Base-by-base conservation (phyloP, 2,888 invertebrate genomes). In the Drosophila birchii region DNA sequence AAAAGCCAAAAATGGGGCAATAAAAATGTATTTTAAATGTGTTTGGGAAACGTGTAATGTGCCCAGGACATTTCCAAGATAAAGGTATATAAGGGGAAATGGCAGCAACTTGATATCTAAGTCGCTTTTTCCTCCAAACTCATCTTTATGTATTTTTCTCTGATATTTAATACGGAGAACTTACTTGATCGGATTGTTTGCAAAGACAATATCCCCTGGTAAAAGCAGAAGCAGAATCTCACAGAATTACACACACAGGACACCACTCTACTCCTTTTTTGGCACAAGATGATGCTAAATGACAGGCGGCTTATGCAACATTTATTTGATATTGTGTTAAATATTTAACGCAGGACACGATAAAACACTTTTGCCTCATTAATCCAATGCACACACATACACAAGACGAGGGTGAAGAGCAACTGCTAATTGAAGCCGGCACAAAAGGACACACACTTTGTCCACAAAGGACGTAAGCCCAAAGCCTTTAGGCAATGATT, bases 361-460 rank as follows among this genome's bases (percentile, higher is more conserved):
- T 88, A 84, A 85, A 86, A 89, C 83, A 86, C 88, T 89, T 86
- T 82, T 78, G 80, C 79, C 89, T 87, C 88, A 86, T 86, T 86
- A 87, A 82, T 80, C 89, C 78, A 45, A 66, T 41, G 64, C 73
- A 76, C 57, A 69, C 59, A 66, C 32, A 51, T 12, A 29, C 23
- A 53, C 43, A 47, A 43, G 49, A 23, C 34, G 36, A 61, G 32
- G 32, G 32, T 18, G 54, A 56, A 41, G 49, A 45, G 51, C 58
- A 44, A 78, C 80, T 79, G 64, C 73, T 81, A 81, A 81, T 80
- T 66, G 73, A 81, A 83, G 84, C 84, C 67, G 69, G 73, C 58
- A 67, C 54, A 38, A 38, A 36, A 49, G 18, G 43, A 68, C 69
- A 72, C 67, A 68, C 38, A 44, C 53, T 34, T 18, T 8, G 26